Evolutionary conservation across 1,140 invertebrate species (phyloP), one percentile per base, ranked within the genome.

Genomic region (Antheraea mylitta): DNA sequence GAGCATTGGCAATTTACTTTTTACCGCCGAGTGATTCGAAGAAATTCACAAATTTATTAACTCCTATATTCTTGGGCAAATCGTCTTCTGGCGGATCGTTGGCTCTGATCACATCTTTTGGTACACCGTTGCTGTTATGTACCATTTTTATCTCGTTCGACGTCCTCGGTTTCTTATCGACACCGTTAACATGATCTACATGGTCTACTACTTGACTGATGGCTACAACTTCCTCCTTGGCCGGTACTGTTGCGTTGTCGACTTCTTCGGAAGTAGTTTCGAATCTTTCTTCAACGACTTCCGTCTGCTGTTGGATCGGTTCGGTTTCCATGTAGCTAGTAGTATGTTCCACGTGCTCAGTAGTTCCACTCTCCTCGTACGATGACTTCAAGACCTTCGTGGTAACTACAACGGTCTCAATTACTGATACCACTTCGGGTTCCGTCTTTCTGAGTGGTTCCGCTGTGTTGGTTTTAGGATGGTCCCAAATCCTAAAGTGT

Each of bases 111-210:
- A 92, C 87, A n/a, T 92, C 90, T 64, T 85, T 86, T 1, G 88
- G 85, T 1, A 78, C 75, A 0, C 85, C 77, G 60, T 88, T 89
- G 36, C 72, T 74, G 7, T 78, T 72, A 16, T 83, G 79, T 0
- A 85, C 87, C 89, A 91, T 90, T 70, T 91, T 91, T 0, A 91
- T 91, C 72, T 91, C 89, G 58, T 91, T 91, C 0, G 88, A 91
- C 0, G 85, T 80, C 10, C 89, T 73, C 0, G 78, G 72, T 68
- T 84, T 85, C 59, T 19, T 73, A 65, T n/a, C 68, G 79, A 9
- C 78, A 4, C 69, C 69, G 42, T 80, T 83, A 0, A 80, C 76
- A 65, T 88, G 62, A 65, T n/a, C n/a, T n/a, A 80, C 76, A 65
- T 60, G 36, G 62, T 64, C 18, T 64, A 42, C 11, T 5, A 64